Evolutionary conservation across 1,140 invertebrate genomes (phyloP).

Genomic region (Leptonema lineaticorne): DNA sequence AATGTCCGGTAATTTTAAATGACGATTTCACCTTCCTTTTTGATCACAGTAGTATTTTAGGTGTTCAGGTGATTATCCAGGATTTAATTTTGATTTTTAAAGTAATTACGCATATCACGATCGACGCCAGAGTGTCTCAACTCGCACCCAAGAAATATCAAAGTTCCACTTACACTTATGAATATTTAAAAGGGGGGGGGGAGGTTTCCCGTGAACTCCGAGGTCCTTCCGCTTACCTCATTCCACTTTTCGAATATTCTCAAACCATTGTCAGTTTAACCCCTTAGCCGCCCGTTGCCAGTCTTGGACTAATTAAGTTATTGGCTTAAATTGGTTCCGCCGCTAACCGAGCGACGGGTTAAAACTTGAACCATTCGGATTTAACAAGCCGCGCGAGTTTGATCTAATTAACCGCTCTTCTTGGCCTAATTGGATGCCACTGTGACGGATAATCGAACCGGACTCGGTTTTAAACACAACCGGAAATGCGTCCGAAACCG

Average conservation of each 20-base stretch:
- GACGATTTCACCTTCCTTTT: too few relatives aligned
- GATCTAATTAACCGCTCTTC: slow-evolving; percentile 25
- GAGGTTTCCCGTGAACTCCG: background rate
- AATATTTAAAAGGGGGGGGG: slow-evolving; percentile 35
- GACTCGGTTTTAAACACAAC: background rate
- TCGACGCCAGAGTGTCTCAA: background rate
- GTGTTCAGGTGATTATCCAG: too few relatives aligned
- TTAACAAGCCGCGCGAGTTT: slow-evolving; percentile 27
- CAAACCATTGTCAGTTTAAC: too few relatives aligned
- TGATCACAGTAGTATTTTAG: too few relatives aligned
- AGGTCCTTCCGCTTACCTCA: background rate
- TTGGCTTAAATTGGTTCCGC: slow-evolving; percentile 42
- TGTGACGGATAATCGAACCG: slow-evolving; percentile 7
- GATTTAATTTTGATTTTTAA: too few relatives aligned
- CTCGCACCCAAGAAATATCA: background rate
- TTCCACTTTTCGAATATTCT: too few relatives aligned
- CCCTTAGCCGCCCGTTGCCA: slow-evolving; percentile 22
- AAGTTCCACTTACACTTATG: slow-evolving; percentile 39
- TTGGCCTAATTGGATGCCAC: slow-evolving; percentile 11
- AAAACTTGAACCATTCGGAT: slow-evolving; percentile 35
- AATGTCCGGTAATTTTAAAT: too few relatives aligned
- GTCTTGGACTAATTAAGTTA: slow-evolving; percentile 41
- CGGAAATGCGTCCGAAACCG: background rate
- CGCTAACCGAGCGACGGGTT: slow-evolving; percentile 37
- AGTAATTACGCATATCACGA: too few relatives aligned